These are phyloP conservation scores for Lutraria lutraria DNA, from an alignment of 2,888 invertebrate species.

Conservation along the genomic window DNA sequence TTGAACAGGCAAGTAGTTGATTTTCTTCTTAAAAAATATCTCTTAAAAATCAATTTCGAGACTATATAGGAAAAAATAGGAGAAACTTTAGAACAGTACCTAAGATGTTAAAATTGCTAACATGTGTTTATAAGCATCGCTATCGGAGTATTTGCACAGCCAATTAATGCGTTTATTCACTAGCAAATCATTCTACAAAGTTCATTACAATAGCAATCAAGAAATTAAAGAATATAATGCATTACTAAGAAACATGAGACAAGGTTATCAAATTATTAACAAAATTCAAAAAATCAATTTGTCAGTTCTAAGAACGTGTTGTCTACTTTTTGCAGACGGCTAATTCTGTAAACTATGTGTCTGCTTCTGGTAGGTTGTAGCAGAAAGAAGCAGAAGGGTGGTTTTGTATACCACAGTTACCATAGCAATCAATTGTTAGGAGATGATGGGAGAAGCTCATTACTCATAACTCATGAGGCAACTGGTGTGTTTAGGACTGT, in stretches of 20 bases:
- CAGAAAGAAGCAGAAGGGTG: conserved; percentile 16
- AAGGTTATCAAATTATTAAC: not conserved
- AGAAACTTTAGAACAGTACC: not conserved
- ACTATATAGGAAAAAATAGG: not conserved
- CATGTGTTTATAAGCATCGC: not conserved
- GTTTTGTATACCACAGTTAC: conserved; percentile 9
- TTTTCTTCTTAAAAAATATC: not conserved
- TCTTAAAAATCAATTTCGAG: not conserved
- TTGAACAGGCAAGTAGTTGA: not conserved
- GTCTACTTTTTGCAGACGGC: not conserved
- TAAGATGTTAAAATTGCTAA: not conserved
- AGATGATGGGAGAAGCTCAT: conserved; percentile 43
- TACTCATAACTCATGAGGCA: conserved; percentile 44
- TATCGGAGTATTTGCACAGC: conserved; percentile 6
- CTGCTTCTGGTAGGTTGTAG: conserved; percentile 27
- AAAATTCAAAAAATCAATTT: conserved; percentile 3
- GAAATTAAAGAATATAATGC: conserved; percentile 17
- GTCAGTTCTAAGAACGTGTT: not conserved
- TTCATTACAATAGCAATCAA: conserved; percentile 11
- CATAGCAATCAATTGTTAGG: conserved; percentile 40
- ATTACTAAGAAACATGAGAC: conserved; percentile 9
- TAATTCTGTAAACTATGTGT: not conserved
- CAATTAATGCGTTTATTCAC: not conserved
- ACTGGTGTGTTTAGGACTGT: conserved; percentile 59
- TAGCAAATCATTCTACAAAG: not conserved